Base-by-base conservation (phyloP, 2,113 vertebrate species). In the Syngnathoides biaculeatus region DNA sequence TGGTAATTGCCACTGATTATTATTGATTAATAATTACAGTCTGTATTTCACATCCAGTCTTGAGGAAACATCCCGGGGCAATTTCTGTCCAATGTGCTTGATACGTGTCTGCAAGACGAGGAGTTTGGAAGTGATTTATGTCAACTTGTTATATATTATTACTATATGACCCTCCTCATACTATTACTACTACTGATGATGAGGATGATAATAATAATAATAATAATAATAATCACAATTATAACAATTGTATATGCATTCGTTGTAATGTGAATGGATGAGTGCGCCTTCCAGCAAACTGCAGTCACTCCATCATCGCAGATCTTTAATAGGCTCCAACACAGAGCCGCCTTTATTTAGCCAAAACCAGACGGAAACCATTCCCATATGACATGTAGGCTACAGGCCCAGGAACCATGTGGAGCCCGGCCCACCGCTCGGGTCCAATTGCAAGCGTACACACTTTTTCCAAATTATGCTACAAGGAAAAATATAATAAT, bases 321-420 rank as follows among this genome's bases (percentile, higher is more conserved):
- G 79, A 67, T 74, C 77, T 83, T 82, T 87, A 86, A 87, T 81
- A 60, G 83, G 76, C 85, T 84, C 80, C 83, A 83, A 65, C 81
- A 89, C 80, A 86, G 81, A 86, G 85, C 76, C 81, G 82, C 84
- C 85, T 87, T 84, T 89, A 86, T 86, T 75, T 82, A 77, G 84
- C 78, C 75, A 77, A 35, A 82, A 80, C 80, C 65, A 79, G 75
- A 87, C 67, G 74, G 75, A 81, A 89, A 86, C 84, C 82, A 87
- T 85, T 89, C 84, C 83, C 87, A 84, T 74, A 86, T 87, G 87
- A 86, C 87, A 83, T 68, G 73, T 14, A 74, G 75, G 77, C 82
- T 78, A 42, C 47, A 79, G 84, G 84, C 81, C 75, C 80, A 67
- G 59, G 70, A 70, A 71, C 64, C 79, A 69, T 64, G 63, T 62